Evolutionary conservation across 2,113 vertebrate species (phyloP).

Genomic region (Phycodurus eques): DNA sequence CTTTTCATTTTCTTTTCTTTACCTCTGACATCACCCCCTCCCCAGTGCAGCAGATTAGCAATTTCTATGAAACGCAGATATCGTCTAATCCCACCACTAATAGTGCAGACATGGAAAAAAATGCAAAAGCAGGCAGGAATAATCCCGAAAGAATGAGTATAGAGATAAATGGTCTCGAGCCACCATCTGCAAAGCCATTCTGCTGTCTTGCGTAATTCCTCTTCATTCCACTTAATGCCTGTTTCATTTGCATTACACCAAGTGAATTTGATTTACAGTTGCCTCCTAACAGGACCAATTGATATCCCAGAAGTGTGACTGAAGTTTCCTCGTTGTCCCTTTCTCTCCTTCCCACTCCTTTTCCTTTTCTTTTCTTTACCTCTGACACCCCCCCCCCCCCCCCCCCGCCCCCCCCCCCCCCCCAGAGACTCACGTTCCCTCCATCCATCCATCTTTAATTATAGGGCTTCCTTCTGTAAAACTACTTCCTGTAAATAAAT

Average conservation of each 20-base stretch:
- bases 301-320: too few species aligned
- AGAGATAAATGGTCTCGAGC: too few species aligned
- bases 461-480: slow-evolving; percentile 21
- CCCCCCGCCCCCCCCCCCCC: not conserved
- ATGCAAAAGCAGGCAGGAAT: too few species aligned
- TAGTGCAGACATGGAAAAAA: too few species aligned
- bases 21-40: slow-evolving; percentile 3
- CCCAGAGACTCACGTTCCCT: not conserved
- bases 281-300: not conserved
- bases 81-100: too few species aligned
- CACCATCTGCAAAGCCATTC: not conserved
- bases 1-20: slow-evolving; percentile 32
- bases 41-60: not conserved
- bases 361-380: slow-evolving; percentile 31
- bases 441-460: slow-evolving; percentile 35
- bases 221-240: not conserved
- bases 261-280: not conserved
- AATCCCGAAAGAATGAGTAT: too few species aligned
- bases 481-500: slow-evolving; percentile 36
- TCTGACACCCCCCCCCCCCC: slow-evolving; percentile 1
- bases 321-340: not conserved
- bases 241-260: not conserved
- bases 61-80: too few species aligned
- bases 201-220: not conserved
- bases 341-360: slow-evolving; percentile 27